Evolutionary conservation across 1,140 invertebrate genomes (phyloP).

Genomic region (Euura lappo): DNA sequence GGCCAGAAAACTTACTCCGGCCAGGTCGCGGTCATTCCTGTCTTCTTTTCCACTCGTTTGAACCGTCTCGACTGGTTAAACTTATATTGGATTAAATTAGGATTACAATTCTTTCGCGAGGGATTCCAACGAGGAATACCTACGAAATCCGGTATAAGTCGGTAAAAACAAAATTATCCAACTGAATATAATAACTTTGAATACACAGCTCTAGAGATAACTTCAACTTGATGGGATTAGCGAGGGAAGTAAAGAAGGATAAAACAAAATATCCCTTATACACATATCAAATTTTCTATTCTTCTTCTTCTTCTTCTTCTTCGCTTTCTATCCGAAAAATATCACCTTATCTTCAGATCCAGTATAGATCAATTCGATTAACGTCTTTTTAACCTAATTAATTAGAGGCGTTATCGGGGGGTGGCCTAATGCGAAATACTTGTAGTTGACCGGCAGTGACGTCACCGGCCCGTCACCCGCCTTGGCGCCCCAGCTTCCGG

Average conservation of each 20-base stretch:
- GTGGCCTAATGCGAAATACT: conserved; percentile 59
- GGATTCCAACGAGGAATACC: neutral
- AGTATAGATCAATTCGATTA: conserved; percentile 46
- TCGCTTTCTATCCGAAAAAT: neutral
- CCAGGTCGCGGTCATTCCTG: neutral
- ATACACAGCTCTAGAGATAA: conserved; percentile 30
- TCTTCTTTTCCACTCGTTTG: neutral
- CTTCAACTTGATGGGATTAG: conserved; percentile 34
- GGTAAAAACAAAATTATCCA: neutral
- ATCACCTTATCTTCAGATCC: neutral
- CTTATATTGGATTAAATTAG: neutral
- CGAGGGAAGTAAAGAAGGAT: conserved; percentile 15
- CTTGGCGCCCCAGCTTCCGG: conserved; percentile 43
- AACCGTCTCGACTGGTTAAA: neutral
- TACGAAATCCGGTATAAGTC: neutral
- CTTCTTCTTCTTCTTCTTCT: too few species aligned
- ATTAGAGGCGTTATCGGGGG: conserved; percentile 39
- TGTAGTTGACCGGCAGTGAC: conserved; percentile 58
- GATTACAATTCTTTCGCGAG: neutral
- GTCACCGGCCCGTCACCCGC: conserved; percentile 43
- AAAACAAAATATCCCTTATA: conserved; percentile 13
- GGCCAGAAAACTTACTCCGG: neutral
- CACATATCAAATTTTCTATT: neutral
- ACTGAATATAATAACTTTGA: neutral
- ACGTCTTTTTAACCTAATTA: conserved; percentile 60